Evolutionary conservation across 1,140 invertebrate genomes (phyloP), one percentile per base, ranked within the genome.

Genomic region (Papilio xuthus): DNA sequence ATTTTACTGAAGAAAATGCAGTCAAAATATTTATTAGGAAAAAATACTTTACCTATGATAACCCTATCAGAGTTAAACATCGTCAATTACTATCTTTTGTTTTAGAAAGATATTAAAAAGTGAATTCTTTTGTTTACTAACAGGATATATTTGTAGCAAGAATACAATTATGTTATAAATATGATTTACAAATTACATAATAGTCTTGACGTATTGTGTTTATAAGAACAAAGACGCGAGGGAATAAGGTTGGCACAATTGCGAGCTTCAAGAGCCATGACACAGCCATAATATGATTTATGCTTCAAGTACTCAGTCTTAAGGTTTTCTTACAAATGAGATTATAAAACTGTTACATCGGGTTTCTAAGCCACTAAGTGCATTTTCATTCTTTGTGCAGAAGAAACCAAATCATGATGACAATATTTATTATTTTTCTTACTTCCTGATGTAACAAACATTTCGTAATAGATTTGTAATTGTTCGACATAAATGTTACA

Each of bases 241-340:
- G 32, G 32, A 56, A 56, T 60, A 60, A 60, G 53, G 53, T 60
- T 26, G 28, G 13, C 72, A 56, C 72, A 74, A 20, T 74, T 74
- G 3, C 18, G n/a, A 73, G 26, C 10, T 28, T 70, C 10, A 28
- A 53, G 12, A 18, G 41, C 70, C n/a, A 42, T 47, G 26, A 32
- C 23, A 50, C 23, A 18, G 26, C 73, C 0, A 13, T 75, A 75
- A 75, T 75, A 28, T 60, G 73, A 75, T 75, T 75, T 75, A 50
- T 56, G 26, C 26, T 73, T 20, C 73, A 60, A 75, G 73, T 20
- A 75, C 60, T 26, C 72, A 50, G 37, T 18, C 37, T 28, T 72
- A 44, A 44, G 70, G 73, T 26, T 56, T 20, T 56, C 26, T 37
- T 9, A 37, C 50, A 75, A 75, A 75, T 60, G n/a, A 44, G 73